Evolutionary conservation across 2,888 invertebrate species (phyloP).

Genomic region (Fragum sueziense): DNA sequence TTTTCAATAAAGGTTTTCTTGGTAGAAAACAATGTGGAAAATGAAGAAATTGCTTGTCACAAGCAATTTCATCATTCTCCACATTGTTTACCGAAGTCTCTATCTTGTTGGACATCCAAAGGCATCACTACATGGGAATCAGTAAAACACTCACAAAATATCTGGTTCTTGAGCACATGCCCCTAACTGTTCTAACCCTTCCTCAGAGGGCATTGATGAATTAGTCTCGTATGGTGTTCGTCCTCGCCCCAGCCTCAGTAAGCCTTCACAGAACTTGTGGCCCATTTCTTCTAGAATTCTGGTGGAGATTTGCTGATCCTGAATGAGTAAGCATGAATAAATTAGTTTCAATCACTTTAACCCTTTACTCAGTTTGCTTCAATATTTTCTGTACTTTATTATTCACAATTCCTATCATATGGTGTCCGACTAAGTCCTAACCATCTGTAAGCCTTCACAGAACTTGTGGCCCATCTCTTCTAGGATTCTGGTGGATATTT

Average conservation of each 20-base stretch:
- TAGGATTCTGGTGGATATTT: constrained; percentile 79
- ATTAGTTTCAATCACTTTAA: constrained; percentile 50
- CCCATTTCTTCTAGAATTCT: constrained; percentile 81
- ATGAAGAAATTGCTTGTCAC: no score
- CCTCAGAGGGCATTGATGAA: constrained; percentile 52
- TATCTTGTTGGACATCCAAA: no score
- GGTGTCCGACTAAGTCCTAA: not conserved
- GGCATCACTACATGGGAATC: no score
- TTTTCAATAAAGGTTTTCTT: no score
- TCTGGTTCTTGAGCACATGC: constrained; percentile 49
- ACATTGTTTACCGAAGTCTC: no score
- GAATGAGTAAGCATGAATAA: constrained; percentile 47
- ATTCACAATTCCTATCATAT: no score
- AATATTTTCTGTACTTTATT: no score
- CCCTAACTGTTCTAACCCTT: constrained; percentile 53
- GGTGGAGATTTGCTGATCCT: constrained; percentile 81
- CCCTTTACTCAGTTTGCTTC: no score
- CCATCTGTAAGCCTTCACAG: constrained; percentile 77
- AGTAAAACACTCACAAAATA: not conserved
- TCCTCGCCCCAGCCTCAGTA: constrained; percentile 57
- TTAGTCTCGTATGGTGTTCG: constrained; percentile 44
- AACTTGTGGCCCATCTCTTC: constrained; percentile 81
- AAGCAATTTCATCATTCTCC: no score
- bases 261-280: no score
- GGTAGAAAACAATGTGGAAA: no score